Evolutionary conservation across 2,888 invertebrate species (phyloP), one percentile per base, ranked within the genome.

Genomic region (Drosophila aldrichi): DNA sequence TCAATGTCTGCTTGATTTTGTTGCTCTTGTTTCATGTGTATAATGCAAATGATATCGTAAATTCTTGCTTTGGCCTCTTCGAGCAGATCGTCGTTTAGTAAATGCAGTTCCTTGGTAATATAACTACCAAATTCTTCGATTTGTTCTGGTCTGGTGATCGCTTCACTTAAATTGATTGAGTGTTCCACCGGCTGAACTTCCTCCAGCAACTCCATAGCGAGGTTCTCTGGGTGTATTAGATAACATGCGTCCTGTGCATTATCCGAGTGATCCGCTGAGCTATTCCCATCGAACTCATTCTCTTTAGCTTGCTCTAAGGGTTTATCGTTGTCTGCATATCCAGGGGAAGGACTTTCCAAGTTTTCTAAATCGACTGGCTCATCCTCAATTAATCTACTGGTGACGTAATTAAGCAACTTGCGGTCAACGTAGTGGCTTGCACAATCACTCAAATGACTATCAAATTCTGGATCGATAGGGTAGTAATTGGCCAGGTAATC

Each of bases 41-140:
- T 61, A 14, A 7, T 34, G 16, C 75, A 73, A 41, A 85, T 61
- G 2, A 82, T 14, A 44, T 84, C 74, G 48, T 68, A 82, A 5
- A 85, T 82, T 48, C 38, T 52, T 0, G 62, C 41, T 34, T 84
- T 84, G 5, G 84, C 79, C 40, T 79, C 77, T 2, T 67, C 54
- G 0, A 77, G 48, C 16, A 84, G 52, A 60, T 82, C 77, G 25
- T 69, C 64, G n/a, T 51, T 70, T 2, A 82, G 40, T 25, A 70
- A 56, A 7, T 60, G 54, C 4, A 82, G 34, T 52, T 84, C 85
- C 16, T 79, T 75, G 34, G 57, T 70, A 34, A 82, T 63, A 20
- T 82, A 80, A 29, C 72, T 44, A n/a, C 70, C 70, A 54, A 82
- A 82, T 38, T 81, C 66, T 41, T 69, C 54, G 10, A 55, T 51